phyloP scores from a whole-genome alignment of 2,113 vertebrate species.

The Oncorhynchus masou region DNA sequence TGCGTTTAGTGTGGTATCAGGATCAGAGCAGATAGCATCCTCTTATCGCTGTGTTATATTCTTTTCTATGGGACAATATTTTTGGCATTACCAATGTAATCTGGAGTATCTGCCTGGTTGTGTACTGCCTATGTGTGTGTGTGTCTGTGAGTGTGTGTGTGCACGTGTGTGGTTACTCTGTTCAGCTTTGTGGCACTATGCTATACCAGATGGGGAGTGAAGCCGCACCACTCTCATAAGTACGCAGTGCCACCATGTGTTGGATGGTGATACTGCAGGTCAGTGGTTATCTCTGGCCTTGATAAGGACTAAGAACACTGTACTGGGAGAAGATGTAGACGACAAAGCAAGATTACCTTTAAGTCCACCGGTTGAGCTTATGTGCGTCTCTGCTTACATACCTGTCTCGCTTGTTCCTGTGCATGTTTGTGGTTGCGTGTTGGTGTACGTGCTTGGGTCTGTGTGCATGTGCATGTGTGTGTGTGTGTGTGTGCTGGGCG shows the following conservation, averaged over 20 bases:
- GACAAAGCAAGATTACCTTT: not conserved
- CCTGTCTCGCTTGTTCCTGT: constrained; percentile 4
- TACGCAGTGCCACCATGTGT: constrained; percentile 76
- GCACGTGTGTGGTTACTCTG: constrained; percentile 23
- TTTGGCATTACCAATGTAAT: constrained; percentile 72
- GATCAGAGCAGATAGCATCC: constrained; percentile 58
- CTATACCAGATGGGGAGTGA: constrained; percentile 38
- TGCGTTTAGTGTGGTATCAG: constrained; percentile 62
- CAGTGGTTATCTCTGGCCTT: too few relatives aligned
- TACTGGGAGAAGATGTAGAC: constrained; percentile 2
- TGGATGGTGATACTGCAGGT: constrained; percentile 19
- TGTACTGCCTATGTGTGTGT: constrained; percentile 15
- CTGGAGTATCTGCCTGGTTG: constrained; percentile 64
- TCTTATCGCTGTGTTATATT: constrained; percentile 71
- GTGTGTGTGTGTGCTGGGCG: not conserved
- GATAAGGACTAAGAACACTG: too few relatives aligned
- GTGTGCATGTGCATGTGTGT: not conserved
- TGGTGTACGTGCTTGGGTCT: not conserved
- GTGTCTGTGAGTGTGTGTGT: not conserved
- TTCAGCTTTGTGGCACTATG: constrained; percentile 52
- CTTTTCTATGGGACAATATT: constrained; percentile 76
- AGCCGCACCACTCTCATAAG: constrained; percentile 50
- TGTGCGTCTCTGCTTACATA: not conserved
- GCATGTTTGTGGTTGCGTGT: constrained; percentile 6
- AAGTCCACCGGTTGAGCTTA: not conserved